phyloP scores from a whole-genome alignment of 2,113 vertebrate genomes.

The Atlantisia rogersi region DNA sequence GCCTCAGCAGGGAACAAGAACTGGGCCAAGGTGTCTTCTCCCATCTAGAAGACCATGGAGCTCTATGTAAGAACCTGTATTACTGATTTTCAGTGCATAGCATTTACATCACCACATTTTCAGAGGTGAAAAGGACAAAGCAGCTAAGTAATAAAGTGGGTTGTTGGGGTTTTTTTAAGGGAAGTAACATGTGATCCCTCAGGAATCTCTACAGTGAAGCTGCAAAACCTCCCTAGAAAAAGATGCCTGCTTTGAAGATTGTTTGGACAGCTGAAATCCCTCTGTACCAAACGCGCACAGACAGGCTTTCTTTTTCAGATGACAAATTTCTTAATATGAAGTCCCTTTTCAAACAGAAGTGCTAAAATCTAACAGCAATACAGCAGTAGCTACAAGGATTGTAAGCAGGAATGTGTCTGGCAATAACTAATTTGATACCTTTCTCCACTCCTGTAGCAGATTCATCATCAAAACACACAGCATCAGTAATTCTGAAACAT shows the following conservation, averaged over 20 bases:
- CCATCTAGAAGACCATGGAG: not conserved
- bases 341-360: not conserved
- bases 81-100: not conserved
- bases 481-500: not conserved
- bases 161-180: not conserved
- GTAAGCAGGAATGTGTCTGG: not conserved
- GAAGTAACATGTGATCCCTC: not conserved
- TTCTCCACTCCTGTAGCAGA: not conserved
- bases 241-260: not conserved
- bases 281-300: not conserved
- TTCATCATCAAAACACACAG: not conserved
- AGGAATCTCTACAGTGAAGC: not conserved
- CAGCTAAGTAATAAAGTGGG: not conserved
- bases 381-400: not conserved
- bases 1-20: not conserved
- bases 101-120: not conserved
- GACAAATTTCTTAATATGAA: not conserved
- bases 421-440: not conserved
- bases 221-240: not conserved
- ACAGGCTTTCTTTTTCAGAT: not conserved
- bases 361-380: not conserved
- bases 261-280: not conserved
- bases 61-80: not conserved
- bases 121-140: not conserved
- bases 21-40: not conserved